Conservation (phyloP, 2,113 vertebrate species). For the Tragelaphus buxtoni region DNA sequence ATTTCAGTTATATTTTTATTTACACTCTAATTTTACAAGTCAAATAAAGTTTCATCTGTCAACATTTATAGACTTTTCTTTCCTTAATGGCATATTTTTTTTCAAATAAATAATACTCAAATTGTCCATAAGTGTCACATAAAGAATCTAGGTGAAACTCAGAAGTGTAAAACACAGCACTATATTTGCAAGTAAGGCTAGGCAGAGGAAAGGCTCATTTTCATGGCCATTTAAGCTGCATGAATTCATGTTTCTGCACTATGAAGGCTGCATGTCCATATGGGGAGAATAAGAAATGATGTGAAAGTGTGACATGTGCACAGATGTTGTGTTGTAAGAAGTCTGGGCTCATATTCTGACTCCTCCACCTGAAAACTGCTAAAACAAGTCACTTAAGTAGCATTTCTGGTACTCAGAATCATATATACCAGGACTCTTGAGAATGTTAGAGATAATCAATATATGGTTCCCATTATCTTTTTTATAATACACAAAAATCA, state of each 20-base stretch:
- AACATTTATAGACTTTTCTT: background rate
- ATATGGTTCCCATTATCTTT: background rate
- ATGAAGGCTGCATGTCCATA: fast-evolving
- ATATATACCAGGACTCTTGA: background rate
- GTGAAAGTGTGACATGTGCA: fast-evolving
- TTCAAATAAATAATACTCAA: background rate
- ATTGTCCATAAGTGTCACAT: background rate
- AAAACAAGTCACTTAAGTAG: background rate
- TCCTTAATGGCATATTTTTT: background rate
- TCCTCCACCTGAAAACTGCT: background rate
- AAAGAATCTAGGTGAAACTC: background rate
- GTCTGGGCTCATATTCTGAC: background rate
- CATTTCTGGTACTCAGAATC: background rate
- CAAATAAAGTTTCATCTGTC: background rate
- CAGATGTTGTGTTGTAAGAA: background rate
- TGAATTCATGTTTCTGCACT: background rate
- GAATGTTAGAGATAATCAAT: background rate
- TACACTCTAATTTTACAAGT: background rate
- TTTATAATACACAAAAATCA: background rate
- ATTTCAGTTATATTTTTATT: background rate
- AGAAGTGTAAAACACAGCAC: background rate
- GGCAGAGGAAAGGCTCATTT: background rate
- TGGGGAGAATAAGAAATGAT: background rate
- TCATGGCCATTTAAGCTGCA: background rate
- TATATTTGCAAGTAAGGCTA: background rate